Conservation (phyloP, 2,888 invertebrate genomes). For the Stenchaetothrips biformis region DNA sequence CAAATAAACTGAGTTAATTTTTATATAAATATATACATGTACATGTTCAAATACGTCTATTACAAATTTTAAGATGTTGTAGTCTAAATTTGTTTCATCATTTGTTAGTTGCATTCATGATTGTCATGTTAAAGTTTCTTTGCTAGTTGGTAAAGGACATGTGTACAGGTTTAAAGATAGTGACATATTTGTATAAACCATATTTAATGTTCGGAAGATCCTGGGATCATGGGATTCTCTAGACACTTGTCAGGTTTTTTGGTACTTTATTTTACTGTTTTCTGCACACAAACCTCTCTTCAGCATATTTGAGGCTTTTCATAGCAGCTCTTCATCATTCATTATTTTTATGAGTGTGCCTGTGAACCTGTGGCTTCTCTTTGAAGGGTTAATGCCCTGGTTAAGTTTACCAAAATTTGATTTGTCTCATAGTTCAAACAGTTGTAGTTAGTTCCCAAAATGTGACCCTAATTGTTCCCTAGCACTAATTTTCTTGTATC, state of each 20-base stretch:
- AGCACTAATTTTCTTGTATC: not conserved
- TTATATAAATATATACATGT: conserved; percentile 22
- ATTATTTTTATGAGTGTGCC: not conserved
- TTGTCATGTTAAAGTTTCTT: not conserved
- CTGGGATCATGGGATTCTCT: not conserved
- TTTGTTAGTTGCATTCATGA: conserved; percentile 8
- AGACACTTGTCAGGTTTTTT: not conserved
- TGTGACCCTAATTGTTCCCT: too few species aligned
- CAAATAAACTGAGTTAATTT: conserved; percentile 18
- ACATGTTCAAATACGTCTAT: conserved; percentile 7
- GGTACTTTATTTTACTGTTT: not conserved
- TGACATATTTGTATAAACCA: not conserved
- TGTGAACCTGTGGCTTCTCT: not conserved
- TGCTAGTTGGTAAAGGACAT: not conserved
- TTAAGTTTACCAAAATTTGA: not conserved
- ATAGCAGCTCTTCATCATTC: not conserved
- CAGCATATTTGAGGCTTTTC: not conserved
- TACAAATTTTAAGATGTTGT: not conserved
- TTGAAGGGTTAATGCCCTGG: not conserved
- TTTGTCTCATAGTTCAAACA: not conserved
- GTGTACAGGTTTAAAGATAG: not conserved
- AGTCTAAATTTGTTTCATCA: conserved; percentile 19
- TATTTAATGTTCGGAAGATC: not conserved
- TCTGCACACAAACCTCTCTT: not conserved
- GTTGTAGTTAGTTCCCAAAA: not conserved